Evolutionary conservation across 2,113 vertebrate genomes (phyloP), one percentile per base, ranked within the genome.

Genomic region (Protobothrops flavoviridis): DNA sequence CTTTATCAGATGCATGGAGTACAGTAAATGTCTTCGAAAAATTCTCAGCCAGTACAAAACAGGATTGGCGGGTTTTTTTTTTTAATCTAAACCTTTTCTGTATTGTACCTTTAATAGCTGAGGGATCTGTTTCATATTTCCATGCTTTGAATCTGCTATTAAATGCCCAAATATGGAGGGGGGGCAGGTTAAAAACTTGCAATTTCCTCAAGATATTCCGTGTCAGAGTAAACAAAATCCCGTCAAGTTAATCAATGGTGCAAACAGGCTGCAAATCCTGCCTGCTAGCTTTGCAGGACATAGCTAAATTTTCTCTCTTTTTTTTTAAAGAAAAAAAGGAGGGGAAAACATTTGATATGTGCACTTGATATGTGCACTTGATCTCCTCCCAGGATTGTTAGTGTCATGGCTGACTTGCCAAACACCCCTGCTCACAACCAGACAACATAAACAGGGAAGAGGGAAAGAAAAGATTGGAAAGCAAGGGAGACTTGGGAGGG

Each of bases 351-450:
- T 90, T 90, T 94, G 95, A 69, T 93, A 94, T 92, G n/a, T 86
- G 48, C 94, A 96, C 97, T 94, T 96, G 95, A 97, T 97, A 94
- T 92, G n/a, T 86, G 48, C 94, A 96, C 97, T 94, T 96, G 95
- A 97, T 97, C 96, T 95, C 95, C 95, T 90, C 96, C 96, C 96
- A 97, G 94, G 96, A 95, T 97, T 96, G 96, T 96, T 96, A 21
- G 55, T 61, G 24, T 11, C 59, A 61, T 26, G 24, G 59, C 59
- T 57, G 24, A 61, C 7, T 61, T 1, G 3, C 24, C 24, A 61
- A 0, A 1, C 3, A 61, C 3, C 59, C 9, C 59, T 61, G 24
- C 24, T 61, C 10, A 3, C 57, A 61, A 24, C 24, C 2, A 9
- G 57, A 61, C 59, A 26, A 61, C 59, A 26, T 24, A 26, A 26